Base-by-base conservation (phyloP, 1,140 invertebrate genomes). In the Leguminivora glycinivorella region DNA sequence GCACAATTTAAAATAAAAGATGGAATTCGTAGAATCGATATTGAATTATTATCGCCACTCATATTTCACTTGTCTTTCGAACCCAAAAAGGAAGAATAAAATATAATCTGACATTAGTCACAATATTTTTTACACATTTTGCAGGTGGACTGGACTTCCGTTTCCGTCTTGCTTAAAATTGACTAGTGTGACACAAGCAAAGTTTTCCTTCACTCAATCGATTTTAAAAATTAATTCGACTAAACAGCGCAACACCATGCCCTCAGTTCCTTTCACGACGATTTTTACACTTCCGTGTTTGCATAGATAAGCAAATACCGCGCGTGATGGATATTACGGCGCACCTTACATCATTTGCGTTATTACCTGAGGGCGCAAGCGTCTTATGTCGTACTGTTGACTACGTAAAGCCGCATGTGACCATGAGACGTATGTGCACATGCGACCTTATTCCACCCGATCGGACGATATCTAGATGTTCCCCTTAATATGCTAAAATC, bases 401-500 rank as follows among this genome's bases (percentile, higher is more conserved):
- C 1, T 10, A 52, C 47, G 19, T 52, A 52, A 52, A 22, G 47
- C n/a, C 19, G 9, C 19, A 52, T 22, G 47, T 52, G 47, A 22
- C 47, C 10, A 52, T 19, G 9, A 19, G 47, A 1, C 47, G 47
- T 10, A 52, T 52, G 6, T 22, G 19, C 19, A 22, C 47, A 9
- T 52, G 22, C 47, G 47, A 52, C 47, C 10, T 52, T 22, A 9
- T 22, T 52, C 47, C 17, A 22, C 19, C 6, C 19, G 7, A 1
- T 9, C 6, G 7, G 19, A n/a, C 47, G 47, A 52, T 80, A 87
- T 86, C 84, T 87, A 83, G 79, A 86, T 85, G 73, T 81, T 76
- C 80, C 80, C 81, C 83, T 89, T 91, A 91, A 91, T 89, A 91
- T 91, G 89, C 87, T 91, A 89, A 91, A 91, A 91, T 89, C 89